Conservation (phyloP, 2,797 vertebrate species). For the Pseudochaenichthys georgianus region DNA sequence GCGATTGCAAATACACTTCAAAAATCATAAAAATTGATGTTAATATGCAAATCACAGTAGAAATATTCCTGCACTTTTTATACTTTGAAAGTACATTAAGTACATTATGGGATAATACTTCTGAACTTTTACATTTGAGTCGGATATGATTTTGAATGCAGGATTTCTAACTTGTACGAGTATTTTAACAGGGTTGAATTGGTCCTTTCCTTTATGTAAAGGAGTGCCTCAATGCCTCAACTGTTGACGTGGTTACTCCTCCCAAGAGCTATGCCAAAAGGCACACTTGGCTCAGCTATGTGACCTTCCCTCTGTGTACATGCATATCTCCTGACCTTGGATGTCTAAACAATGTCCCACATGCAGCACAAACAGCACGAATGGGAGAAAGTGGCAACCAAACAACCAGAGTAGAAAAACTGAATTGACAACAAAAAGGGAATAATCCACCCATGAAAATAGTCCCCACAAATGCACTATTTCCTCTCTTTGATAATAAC, state of each 20-base stretch:
- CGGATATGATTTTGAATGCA: not conserved
- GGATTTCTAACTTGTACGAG: not conserved
- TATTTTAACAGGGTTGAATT: not conserved
- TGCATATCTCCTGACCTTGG: slow-evolving; percentile 53
- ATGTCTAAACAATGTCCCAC: slow-evolving; percentile 28
- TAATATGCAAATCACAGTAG: not conserved
- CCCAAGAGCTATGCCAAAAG: slow-evolving; percentile 36
- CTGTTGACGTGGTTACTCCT: slow-evolving; percentile 57
- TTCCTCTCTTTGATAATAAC: not conserved
- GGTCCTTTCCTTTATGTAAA: not conserved
- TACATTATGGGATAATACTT: not conserved
- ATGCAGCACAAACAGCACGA: not conserved
- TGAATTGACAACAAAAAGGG: not conserved
- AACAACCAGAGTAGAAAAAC: not conserved
- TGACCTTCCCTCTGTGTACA: slow-evolving; percentile 54
- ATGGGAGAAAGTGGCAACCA: not conserved
- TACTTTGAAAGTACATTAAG: not conserved
- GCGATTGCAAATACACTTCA: too few relatives aligned
- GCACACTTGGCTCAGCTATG: slow-evolving; percentile 40
- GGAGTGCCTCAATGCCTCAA: slow-evolving; percentile 15
- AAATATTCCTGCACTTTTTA: not conserved
- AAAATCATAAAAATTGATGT: too few relatives aligned
- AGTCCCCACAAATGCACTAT: not conserved
- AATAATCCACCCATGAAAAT: slow-evolving; percentile 1
- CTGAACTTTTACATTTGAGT: not conserved